Evolutionary conservation across 2,888 invertebrate species (phyloP), one percentile per base, ranked within the genome.

Genomic region (Biston betularia): DNA sequence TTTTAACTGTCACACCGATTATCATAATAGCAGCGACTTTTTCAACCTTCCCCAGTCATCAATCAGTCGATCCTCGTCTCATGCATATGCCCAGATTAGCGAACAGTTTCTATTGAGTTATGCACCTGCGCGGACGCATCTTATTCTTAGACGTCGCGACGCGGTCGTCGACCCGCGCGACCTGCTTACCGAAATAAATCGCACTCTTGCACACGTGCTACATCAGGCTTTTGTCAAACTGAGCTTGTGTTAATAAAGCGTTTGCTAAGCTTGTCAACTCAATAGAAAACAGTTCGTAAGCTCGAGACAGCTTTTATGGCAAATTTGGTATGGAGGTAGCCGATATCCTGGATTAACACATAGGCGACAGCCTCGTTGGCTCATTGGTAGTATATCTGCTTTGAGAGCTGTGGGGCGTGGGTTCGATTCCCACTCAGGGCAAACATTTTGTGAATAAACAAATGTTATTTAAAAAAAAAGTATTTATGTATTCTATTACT

Each of bases 141-240:
- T 82, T 86, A 89, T 87, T 89, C 85, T 88, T 86, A 89, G 90
- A 82, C 89, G 89, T 88, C 91, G 92, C 90, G 90, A 87, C 91
- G 89, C 85, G 91, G 90, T 65, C 92, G 82, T 86, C 83, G 90
- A 90, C 88, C 89, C 85, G 87, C 71, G 73, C 92, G 92, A 92
- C 93, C 93, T 87, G 89, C 87, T 91, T 92, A 89, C 92, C 88
- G 86, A 92, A 92, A 92, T 92, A 92, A 84, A 83, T 82, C 82
- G 83, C 65, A 70, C 72, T 71, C 71, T 64, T 81, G 81, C 79
- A 81, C 88, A 86, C 87, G 85, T 83, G 87, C 86, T 80, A 75
- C 76, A 77, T 76, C 69, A 64, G 74, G 74, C 79, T 79, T 80
- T 79, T 82, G 82, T 79, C 75, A 76, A 73, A 75, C 68, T 73